phyloP scores from a whole-genome alignment of 1,140 invertebrate species.

The Cydia amplana region DNA sequence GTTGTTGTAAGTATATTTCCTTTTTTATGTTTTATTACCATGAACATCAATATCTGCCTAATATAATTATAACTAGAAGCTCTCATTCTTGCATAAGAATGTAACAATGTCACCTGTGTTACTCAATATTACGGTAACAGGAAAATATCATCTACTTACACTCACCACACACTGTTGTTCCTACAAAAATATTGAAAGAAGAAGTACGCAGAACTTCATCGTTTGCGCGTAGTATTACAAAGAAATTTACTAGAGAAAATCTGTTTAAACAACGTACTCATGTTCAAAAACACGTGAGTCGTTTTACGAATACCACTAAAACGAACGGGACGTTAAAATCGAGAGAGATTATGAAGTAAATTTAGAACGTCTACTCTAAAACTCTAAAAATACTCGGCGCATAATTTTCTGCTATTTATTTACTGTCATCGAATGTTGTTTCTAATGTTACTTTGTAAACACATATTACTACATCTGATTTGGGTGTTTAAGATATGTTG shows the following conservation, averaged over 20 bases:
- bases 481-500: background rate
- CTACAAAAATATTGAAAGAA: too few species aligned
- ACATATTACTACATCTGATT: slow-evolving; percentile 6
- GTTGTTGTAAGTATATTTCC: background rate
- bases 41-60: background rate
- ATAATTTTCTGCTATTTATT: slow-evolving; percentile 15
- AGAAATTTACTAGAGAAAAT: background rate
- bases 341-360: background rate
- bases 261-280: slow-evolving; percentile 9
- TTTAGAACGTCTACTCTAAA: slow-evolving; percentile 15
- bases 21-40: background rate
- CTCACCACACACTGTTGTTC: too few species aligned
- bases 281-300: slow-evolving; percentile 11
- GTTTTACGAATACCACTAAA: slow-evolving; percentile 7
- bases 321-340: background rate
- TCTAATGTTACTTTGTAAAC: background rate
- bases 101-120: too few species aligned
- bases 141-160: too few species aligned
- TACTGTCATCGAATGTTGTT: background rate
- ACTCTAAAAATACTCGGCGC: slow-evolving; percentile 7
- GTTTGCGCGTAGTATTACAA: background rate
- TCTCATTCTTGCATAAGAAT: background rate
- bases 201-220: too few species aligned
- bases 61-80: background rate
- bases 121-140: too few species aligned